These are phyloP conservation scores for Tachina fera DNA, from an alignment of 2,888 invertebrate species.

Conservation along the genomic window DNA sequence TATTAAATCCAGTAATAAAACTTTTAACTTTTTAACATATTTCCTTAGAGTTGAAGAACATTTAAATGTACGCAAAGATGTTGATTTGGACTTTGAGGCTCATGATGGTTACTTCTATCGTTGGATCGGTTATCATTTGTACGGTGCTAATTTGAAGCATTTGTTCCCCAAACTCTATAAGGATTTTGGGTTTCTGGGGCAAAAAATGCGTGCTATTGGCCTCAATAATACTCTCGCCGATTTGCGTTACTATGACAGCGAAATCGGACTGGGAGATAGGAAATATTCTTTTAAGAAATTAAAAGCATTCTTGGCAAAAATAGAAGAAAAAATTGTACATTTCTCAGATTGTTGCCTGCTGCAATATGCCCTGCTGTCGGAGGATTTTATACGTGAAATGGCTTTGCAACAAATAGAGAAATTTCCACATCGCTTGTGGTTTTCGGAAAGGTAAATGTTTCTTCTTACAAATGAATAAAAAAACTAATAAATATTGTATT, in stretches of 20 bases:
- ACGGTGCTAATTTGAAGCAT: slow-evolving; percentile 73
- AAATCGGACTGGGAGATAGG: slow-evolving; percentile 74
- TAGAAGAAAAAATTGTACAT: slow-evolving; percentile 80
- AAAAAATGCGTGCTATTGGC: slow-evolving; percentile 79
- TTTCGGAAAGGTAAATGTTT: slow-evolving; percentile 78
- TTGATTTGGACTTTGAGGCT: slow-evolving; percentile 74
- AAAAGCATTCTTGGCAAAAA: slow-evolving; percentile 78
- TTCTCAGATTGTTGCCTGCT: slow-evolving; percentile 79
- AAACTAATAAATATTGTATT: background rate
- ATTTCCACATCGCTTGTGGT: slow-evolving; percentile 79
- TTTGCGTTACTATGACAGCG: slow-evolving; percentile 76
- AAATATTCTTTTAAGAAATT: slow-evolving; percentile 71
- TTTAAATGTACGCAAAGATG: slow-evolving; percentile 74
- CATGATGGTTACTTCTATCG: slow-evolving; percentile 80
- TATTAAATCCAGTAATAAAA: background rate
- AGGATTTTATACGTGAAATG: slow-evolving; percentile 76
- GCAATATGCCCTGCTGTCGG: slow-evolving; percentile 80
- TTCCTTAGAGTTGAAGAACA: slow-evolving; percentile 69
- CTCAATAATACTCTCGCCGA: slow-evolving; percentile 80
- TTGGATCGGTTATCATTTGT: slow-evolving; percentile 81
- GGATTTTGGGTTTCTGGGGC: slow-evolving; percentile 83
- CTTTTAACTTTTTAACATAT: background rate
- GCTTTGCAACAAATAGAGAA: slow-evolving; percentile 78
- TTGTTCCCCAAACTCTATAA: slow-evolving; percentile 79
- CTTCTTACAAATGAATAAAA: background rate